phyloP scores from a whole-genome alignment of 2,797 vertebrate genomes.

The Neoniphon sammara region DNA sequence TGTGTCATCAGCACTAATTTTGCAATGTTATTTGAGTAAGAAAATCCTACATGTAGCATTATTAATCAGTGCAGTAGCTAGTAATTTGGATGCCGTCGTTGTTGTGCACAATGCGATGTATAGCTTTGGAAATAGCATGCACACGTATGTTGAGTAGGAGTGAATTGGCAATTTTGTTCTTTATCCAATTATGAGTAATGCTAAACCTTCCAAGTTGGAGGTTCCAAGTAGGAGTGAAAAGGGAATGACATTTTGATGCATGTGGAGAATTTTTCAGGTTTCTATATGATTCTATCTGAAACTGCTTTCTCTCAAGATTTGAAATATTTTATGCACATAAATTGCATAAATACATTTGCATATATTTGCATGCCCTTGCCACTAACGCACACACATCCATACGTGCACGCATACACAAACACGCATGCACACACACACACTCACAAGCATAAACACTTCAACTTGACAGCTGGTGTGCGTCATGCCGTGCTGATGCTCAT shows the following conservation, averaged over 20 bases:
- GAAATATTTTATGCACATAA: not conserved
- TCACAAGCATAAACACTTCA: constrained; percentile 26
- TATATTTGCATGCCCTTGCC: not conserved
- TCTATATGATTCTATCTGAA: not conserved
- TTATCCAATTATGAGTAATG: constrained; percentile 63
- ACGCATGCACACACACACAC: not conserved
- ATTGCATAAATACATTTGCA: constrained; percentile 12
- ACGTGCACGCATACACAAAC: constrained; percentile 12
- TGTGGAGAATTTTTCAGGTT: not conserved
- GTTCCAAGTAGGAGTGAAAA: constrained; percentile 18
- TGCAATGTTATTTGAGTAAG: constrained; percentile 42
- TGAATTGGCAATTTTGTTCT: constrained; percentile 20
- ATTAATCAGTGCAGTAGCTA: constrained; percentile 51
- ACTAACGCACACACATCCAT: constrained; percentile 24
- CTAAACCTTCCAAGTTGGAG: constrained; percentile 15
- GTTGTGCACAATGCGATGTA: constrained; percentile 34
- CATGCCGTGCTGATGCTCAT: constrained; percentile 71
- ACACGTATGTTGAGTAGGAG: constrained; percentile 67
- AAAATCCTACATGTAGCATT: constrained; percentile 34
- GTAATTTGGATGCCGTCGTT: constrained; percentile 31
- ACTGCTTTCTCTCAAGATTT: constrained; percentile 1
- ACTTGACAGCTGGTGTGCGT: constrained; percentile 75
- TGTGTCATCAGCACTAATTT: constrained; percentile 58
- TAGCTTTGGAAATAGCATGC: constrained; percentile 44
- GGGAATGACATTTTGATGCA: not conserved